Conservation (phyloP, 2,888 invertebrate species). For the Crocallis elinguaria region DNA sequence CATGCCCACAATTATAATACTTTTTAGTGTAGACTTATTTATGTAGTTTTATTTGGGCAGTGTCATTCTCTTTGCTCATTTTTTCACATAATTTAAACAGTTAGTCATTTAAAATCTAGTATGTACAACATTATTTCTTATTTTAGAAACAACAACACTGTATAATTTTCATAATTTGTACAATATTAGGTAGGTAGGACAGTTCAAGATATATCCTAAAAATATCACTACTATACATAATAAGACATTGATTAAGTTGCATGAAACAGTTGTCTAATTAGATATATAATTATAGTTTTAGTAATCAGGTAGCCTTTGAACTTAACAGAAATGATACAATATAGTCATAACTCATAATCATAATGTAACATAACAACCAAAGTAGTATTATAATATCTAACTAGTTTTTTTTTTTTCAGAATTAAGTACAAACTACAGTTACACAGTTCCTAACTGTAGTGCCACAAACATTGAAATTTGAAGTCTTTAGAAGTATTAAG, state of each 20-base stretch:
- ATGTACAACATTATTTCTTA: neutral
- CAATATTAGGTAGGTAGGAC: constrained; percentile 2
- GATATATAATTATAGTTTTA: neutral
- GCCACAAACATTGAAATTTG: constrained; percentile 15
- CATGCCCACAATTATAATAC: too few species aligned
- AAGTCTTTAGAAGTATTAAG: neutral
- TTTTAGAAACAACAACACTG: too few species aligned
- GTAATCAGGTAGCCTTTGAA: neutral
- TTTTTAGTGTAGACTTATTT: too few species aligned
- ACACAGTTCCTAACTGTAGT: constrained; percentile 34
- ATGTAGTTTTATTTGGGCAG: too few species aligned
- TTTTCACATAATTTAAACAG: too few species aligned
- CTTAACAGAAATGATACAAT: neutral
- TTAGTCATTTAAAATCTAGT: too few species aligned
- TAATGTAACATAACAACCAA: neutral
- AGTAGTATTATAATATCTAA: constrained; percentile 4
- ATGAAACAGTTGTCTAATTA: neutral
- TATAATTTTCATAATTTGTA: constrained; percentile 13
- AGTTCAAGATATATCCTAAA: neutral
- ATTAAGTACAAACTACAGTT: constrained; percentile 31
- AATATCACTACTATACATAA: constrained; percentile 15
- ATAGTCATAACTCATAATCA: neutral
- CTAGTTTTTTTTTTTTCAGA: neutral
- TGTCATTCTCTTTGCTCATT: too few species aligned
- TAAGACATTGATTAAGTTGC: constrained; percentile 2